Conservation (phyloP, 2,888 invertebrate genomes). For the Chrysolina haemoptera region DNA sequence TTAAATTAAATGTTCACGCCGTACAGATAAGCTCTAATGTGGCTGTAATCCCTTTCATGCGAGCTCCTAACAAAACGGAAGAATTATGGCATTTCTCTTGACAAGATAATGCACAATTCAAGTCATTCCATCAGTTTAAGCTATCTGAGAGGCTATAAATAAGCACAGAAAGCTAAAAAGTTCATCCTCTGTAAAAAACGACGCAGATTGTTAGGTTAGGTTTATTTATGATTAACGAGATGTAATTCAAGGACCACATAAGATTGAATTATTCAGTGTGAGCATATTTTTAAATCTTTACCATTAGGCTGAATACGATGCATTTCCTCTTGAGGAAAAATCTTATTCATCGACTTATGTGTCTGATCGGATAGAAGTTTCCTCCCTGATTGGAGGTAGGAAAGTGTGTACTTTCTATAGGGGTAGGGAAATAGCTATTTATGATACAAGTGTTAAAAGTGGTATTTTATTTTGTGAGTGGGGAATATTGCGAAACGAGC, state of each 20-base stretch:
- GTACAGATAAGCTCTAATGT: constrained; percentile 14
- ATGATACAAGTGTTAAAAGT: too few species aligned
- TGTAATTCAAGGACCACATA: not conserved
- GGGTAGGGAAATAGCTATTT: too few species aligned
- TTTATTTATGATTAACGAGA: not conserved
- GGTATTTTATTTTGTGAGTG: too few species aligned
- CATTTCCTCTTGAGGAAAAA: too few species aligned
- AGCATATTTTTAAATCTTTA: not conserved
- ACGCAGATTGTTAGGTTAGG: not conserved
- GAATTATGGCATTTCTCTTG: constrained; percentile 15
- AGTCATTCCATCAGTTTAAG: constrained; percentile 4
- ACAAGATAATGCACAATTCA: constrained; percentile 14
- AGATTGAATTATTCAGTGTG: not conserved
- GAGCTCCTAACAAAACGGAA: not conserved
- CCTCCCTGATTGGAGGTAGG: too few species aligned
- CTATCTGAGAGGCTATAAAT: constrained; percentile 16
- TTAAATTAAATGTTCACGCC: not conserved
- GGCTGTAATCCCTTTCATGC: constrained; percentile 12
- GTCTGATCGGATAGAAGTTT: too few species aligned
- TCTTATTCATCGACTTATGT: too few species aligned
- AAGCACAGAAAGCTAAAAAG: constrained; percentile 4
- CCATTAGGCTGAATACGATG: too few species aligned
- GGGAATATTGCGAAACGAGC: too few species aligned
- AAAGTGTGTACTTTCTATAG: too few species aligned
- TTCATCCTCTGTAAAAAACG: not conserved